These are phyloP conservation scores for Resseliella maxima DNA, from an alignment of 2,888 invertebrate genomes.

Conservation along the genomic window DNA sequence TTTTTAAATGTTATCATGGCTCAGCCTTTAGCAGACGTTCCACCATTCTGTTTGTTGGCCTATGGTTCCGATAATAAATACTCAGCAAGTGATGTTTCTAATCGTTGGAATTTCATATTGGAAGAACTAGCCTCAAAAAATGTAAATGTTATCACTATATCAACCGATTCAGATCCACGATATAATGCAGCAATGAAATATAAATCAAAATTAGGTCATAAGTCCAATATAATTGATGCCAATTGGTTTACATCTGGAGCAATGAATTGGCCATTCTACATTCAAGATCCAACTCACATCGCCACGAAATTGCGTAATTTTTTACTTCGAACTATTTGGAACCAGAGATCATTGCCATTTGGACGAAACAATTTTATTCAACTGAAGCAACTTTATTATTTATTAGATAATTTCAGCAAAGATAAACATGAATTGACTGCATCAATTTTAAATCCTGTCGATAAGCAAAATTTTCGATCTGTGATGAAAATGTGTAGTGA, in stretches of 20 bases:
- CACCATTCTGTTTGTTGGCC: neutral
- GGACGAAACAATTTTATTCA: constrained; percentile 13
- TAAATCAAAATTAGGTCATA: neutral
- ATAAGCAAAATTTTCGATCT: neutral
- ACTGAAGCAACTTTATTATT: neutral
- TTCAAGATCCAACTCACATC: neutral
- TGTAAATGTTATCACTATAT: neutral
- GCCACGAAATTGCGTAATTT: constrained; percentile 24
- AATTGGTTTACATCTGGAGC: neutral
- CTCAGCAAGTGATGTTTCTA: neutral
- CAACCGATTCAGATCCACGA: neutral
- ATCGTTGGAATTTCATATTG: neutral
- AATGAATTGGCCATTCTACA: neutral
- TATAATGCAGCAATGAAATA: neutral
- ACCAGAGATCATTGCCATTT: neutral
- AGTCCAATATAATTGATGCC: neutral
- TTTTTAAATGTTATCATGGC: constrained; percentile 1
- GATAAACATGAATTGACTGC: constrained; percentile 7
- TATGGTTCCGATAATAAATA: neutral
- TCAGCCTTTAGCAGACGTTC: neutral
- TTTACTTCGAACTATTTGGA: neutral
- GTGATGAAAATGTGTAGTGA: neutral
- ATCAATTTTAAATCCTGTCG: neutral
- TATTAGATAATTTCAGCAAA: neutral
- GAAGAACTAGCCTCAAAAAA: neutral